Evolutionary conservation across 30 jellyfish, hydroid and myxozoan genomes (phyloP), one percentile per base, ranked within the genome.

Genomic region (Hydractinia echinata): DNA sequence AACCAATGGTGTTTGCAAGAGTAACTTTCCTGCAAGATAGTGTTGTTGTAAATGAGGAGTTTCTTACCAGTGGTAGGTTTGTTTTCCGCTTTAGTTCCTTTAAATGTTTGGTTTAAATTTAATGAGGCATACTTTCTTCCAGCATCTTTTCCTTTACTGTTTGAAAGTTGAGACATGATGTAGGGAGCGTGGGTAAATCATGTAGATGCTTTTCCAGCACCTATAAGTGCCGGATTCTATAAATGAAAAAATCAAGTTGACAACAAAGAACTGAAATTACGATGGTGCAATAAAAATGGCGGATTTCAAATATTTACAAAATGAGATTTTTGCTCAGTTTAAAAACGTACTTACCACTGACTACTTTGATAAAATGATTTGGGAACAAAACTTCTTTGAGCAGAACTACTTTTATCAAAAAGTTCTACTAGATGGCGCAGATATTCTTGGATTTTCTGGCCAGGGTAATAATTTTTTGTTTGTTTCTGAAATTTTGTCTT

Each of bases 161-260:
- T 73, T 87, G 98, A 82, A 86, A 88, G 73, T 79, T 92, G 98
- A 77, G 98, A 92, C 98, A 92, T 92, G 82, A 82, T 91, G 96
- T 39, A 87, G 89, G 88, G 89, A 86, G 82, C 53, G 94, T 92
- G 87, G 90, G 96, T 86, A 73, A 81, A 86, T 52, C 98, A 92
- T 92, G 96, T 86, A 92, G 88, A 87, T 79, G 83, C 89, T 90
- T 91, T 80, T 82, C 81, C 89, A 82, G 86, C 93, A 78, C 87
- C 94, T 73, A 84, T 71, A 76, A 90, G 96, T 87, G 98, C 98
- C 94, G 95, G 98, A 81, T 88, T 87, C 95, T 85, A 72, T 86
- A 81, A 84, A 81, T 78, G 71, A 82, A 58, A 83, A 82, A 70
- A 51, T 51, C 61, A 21, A 64, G 49, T 48, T 56, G 55, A 77